Evolutionary conservation across 2,888 invertebrate genomes (phyloP), one percentile per base, ranked within the genome.

Genomic region (Himalopsyche anomala): DNA sequence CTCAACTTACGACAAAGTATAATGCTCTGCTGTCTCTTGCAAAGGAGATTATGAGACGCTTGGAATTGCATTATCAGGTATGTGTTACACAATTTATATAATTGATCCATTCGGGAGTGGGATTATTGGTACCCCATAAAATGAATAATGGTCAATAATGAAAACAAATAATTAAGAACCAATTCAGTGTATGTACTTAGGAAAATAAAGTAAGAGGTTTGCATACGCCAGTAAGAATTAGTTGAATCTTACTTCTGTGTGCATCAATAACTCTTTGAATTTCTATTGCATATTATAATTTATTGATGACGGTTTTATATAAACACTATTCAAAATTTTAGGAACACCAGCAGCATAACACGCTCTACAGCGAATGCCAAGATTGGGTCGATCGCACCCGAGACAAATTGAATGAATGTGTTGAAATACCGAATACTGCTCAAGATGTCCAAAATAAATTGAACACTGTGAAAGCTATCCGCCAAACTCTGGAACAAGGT

Each of bases 1-100:
- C 98, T n/a, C 98, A 99, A 91, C 93, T 99, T 82, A 98, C 98
- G 0, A 98, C 98, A 0, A 98, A 98, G 91, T 99, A 99, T 90
- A 98, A 98, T 90, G 96, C 98, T 0, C 92, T 99, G 81, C 92
- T 99, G 69, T 97, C 98, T 0, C 91, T 98, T 84, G 98, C 98
- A 36, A 99, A 99, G 92, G 99, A 98, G 93, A 96, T 98, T 1
- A 98, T 98, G 97, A 95, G 98, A 90, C 94, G 98, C 80, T 93
- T 99, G 83, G 99, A 99, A 91, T 92, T 97, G 84, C 97, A 98
- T 90, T 98, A 98, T 91, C 97, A 98, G 94, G 95, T 95, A 91
- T 83, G 40, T 40, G 36, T 17, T 45, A 51, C 55, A 55, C 28
- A 15, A n/a, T 51, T 45, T 9, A 9, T 28, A 28, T 28, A 28